A percentile compares a stretch with the other conserved stretches of the same genome.
phyloP scores from a whole-genome alignment of 2,797 vertebrate species.

The Chaunax sp. region DNA sequence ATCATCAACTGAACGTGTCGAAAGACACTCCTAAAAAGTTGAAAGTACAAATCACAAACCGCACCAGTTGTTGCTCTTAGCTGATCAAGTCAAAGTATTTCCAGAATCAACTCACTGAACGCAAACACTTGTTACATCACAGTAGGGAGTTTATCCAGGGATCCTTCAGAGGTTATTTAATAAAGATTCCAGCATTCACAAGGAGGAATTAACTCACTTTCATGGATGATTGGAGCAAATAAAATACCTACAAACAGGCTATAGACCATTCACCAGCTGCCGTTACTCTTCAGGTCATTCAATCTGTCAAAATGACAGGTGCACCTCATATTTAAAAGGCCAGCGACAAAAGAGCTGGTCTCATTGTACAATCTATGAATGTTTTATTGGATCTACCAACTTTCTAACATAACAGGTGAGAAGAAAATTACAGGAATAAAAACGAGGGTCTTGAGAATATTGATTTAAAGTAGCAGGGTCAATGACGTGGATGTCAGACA shows the following conservation, averaged over 20 bases:
- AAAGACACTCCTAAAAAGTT: neutral
- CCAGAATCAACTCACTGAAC: conserved; percentile 21
- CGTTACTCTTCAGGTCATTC: neutral
- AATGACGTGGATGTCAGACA: conserved; percentile 21
- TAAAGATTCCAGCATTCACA: conserved; percentile 27
- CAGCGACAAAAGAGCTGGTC: too few species aligned
- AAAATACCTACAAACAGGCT: neutral
- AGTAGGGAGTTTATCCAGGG: conserved; percentile 10
- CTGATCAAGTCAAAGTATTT: conserved; percentile 9
- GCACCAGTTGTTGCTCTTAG: neutral
- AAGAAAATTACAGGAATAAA: conserved; percentile 11
- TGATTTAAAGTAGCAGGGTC: neutral
- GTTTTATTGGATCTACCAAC: too few species aligned
- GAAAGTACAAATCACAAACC: neutral
- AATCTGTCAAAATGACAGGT: neutral
- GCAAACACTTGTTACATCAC: conserved; percentile 38
- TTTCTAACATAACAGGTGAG: neutral
- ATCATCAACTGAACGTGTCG: neutral
- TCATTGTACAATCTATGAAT: too few species aligned
- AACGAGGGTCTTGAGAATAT: neutral
- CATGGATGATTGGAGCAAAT: conserved; percentile 6
- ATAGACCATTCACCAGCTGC: neutral
- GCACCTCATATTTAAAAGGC: neutral
- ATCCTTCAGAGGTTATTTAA: conserved; percentile 12
- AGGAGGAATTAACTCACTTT: conserved; percentile 26